Percentiles rank a stretch among this genome's conserved stretches.
Evolutionary conservation across 2,113 vertebrate species (phyloP).

Genomic region (Pygoscelis adeliae): DNA sequence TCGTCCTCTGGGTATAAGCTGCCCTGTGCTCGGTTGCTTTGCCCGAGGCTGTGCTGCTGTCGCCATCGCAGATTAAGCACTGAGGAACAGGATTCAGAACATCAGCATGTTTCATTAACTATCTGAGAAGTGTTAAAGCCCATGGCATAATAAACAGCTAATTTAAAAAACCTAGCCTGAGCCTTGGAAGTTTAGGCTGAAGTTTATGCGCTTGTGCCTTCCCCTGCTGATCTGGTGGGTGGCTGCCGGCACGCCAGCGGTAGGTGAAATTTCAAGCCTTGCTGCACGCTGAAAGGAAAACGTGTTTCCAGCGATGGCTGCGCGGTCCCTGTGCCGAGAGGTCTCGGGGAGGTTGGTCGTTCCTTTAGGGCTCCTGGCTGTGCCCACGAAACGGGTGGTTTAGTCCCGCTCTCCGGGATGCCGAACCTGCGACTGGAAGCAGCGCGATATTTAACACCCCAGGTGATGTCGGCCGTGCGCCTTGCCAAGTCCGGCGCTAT

Average conservation of each 20-base stretch:
- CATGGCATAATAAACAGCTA: rapidly evolving
- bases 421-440: neutral
- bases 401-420: neutral
- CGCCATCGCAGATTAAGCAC: rapidly evolving
- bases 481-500: neutral
- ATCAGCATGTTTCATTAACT: rapidly evolving
- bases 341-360: neutral
- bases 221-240: neutral
- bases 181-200: neutral
- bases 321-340: rapidly evolving
- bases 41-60: neutral
- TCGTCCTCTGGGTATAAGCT: neutral
- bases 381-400: neutral
- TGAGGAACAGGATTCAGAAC: neutral
- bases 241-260: neutral
- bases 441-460: neutral
- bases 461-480: neutral
- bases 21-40: neutral
- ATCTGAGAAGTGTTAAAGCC: neutral
- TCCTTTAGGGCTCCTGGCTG: too few relatives aligned
- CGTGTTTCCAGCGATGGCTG: rapidly evolving
- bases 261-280: neutral
- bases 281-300: neutral
- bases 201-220: neutral
- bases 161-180: neutral